Conservation (phyloP, 2,797 vertebrate genomes). For the Mastacembelus armatus region DNA sequence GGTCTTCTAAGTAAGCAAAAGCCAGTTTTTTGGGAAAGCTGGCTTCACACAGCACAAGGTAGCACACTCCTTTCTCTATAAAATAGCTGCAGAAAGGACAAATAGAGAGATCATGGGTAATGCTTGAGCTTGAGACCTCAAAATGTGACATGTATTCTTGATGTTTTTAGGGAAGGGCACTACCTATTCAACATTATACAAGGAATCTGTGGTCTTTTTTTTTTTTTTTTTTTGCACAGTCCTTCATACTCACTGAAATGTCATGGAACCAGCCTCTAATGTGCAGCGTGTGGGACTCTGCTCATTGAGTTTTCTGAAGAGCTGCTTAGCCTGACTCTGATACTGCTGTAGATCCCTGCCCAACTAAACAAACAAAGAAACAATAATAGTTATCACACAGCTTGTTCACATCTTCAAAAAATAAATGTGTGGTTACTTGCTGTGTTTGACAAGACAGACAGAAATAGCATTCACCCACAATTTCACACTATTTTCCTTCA, state of each 20-base stretch:
- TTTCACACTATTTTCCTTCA: background rate
- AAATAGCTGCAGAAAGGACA: constrained; percentile 85
- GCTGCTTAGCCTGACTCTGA: constrained; percentile 97
- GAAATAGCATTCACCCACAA: constrained; percentile 15
- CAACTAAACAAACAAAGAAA: constrained; percentile 82
- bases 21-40: constrained; percentile 97
- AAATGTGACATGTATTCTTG: too few relatives aligned
- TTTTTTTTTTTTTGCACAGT: background rate
- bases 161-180: too few relatives aligned
- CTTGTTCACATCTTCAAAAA: background rate
- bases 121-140: too few relatives aligned
- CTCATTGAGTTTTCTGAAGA: constrained; percentile 97
- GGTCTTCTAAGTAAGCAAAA: constrained; percentile 96
- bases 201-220: background rate
- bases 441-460: constrained; percentile 2
- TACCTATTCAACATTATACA: too few relatives aligned
- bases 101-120: too few relatives aligned
- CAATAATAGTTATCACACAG: too few relatives aligned
- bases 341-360: constrained; percentile 97
- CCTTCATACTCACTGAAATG: constrained; percentile 93
- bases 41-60: constrained; percentile 95
- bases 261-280: constrained; percentile 93
- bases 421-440: background rate
- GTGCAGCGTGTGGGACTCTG: constrained; percentile 97
- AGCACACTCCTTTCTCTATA: constrained; percentile 96